Evolutionary conservation across 2,113 vertebrate genomes (phyloP), one percentile per base, ranked within the genome.

Genomic region (Brachyhypopomus occidentalis): DNA sequence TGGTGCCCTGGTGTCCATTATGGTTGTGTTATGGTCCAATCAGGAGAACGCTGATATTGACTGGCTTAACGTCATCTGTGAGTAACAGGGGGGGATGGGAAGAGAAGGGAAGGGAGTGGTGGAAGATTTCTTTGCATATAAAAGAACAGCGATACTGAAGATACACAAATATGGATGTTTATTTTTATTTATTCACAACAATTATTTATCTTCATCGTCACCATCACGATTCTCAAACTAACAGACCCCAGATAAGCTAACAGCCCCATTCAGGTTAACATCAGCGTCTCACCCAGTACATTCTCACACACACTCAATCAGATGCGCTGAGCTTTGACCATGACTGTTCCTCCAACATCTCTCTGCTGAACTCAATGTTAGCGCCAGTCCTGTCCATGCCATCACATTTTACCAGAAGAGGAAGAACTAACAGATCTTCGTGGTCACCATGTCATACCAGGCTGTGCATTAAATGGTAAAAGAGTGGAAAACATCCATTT

Each of bases 1-100:
- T 77, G 62, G 75, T 82, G 81, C 86, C 75, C 72, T n/a, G 17
- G 78, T 73, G 85, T 87, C 66, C 45, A 72, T 63, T 76, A 76
- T 77, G 67, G 52, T 81, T 86, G 85, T 75, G 82, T 85, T 86
- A 87, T 55, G 75, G 58, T 27, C 60, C 55, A 8, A 59, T 55
- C 17, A 4, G 30, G 71, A 67, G 64, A 41, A 60, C 4, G 34
- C 22, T 20, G n/a, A 70, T 38, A 69, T 48, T 60, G 59, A 81
- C 23, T 45, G 67, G 72, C 60, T 75, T 9, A 75, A 75, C 12
- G 56, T 66, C 66, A 56, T 74, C 27, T 12, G 17, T 56, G 48
- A 30, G 20, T 60, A 36, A 17, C n/a, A 14, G 11, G 23, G 20
- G 60, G 34, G 56, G 52, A 17, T 4, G 22, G 63, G 9, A 17